A percentile compares a stretch with the other conserved stretches of the same genome.
Conservation (phyloP, 2,113 vertebrate species). For the Corydoras sp. region DNA sequence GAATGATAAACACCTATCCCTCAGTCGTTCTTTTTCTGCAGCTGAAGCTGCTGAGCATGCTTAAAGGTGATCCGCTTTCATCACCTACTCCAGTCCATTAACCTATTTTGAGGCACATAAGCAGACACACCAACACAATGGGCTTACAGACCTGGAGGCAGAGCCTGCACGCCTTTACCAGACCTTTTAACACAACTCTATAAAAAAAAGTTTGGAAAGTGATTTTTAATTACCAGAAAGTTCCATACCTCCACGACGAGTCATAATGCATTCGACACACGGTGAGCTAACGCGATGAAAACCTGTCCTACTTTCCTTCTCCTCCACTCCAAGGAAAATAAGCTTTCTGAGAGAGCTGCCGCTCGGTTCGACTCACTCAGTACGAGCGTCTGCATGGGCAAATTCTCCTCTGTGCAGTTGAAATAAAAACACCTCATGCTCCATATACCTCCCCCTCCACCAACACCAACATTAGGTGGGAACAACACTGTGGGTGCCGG, state of each 20-base stretch:
- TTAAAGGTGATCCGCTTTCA: not conserved
- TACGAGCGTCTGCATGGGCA: slow-evolving; percentile 37
- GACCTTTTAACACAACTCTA: slow-evolving; percentile 6
- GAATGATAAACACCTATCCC: not conserved
- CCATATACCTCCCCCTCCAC: no score
- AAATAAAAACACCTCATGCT: slow-evolving; percentile 36
- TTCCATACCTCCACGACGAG: slow-evolving; percentile 36
- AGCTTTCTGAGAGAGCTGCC: slow-evolving; percentile 44
- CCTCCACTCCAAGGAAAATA: slow-evolving; percentile 55
- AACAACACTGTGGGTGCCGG: no score
- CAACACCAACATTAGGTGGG: no score
- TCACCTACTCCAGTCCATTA: slow-evolving; percentile 47
- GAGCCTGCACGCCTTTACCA: no score
- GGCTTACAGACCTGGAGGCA: not conserved
- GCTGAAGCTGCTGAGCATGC: slow-evolving; percentile 51
- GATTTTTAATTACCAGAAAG: slow-evolving; percentile 38
- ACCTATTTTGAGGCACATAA: slow-evolving; percentile 24
- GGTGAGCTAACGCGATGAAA: slow-evolving; percentile 34
- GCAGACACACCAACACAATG: slow-evolving; percentile 38
- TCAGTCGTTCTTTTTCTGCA: slow-evolving; percentile 13
- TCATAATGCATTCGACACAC: slow-evolving; percentile 33
- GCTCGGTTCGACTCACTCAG: slow-evolving; percentile 51
- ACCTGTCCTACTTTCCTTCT: slow-evolving; percentile 41
- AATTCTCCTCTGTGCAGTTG: slow-evolving; percentile 34
- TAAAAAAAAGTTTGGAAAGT: slow-evolving; percentile 5